Percentiles rank a stretch among this genome's conserved stretches.
Evolutionary conservation across 2,113 vertebrate species (phyloP).

Genomic region (Ginglymostoma cirratum): DNA sequence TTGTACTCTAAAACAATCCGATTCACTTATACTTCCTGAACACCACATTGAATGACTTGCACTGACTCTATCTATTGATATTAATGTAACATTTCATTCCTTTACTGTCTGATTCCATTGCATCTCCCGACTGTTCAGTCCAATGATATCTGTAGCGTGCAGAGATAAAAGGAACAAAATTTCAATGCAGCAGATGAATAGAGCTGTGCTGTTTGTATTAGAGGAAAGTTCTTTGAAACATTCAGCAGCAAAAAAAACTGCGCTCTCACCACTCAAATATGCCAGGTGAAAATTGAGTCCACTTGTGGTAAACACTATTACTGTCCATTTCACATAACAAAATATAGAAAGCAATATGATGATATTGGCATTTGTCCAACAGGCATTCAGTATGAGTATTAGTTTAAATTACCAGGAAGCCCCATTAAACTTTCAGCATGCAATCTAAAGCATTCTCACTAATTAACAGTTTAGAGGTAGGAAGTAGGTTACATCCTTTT

Average conservation of each 20-base stretch:
- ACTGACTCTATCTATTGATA: constrained; percentile 14
- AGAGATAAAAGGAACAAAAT: neutral
- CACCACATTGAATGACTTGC: constrained; percentile 13
- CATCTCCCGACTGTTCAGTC: neutral
- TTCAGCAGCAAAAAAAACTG: neutral
- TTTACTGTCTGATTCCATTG: neutral
- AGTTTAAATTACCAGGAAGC: constrained; percentile 2
- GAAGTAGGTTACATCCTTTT: neutral
- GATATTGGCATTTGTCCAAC: neutral
- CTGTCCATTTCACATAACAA: neutral
- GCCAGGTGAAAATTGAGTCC: neutral
- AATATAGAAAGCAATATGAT: neutral
- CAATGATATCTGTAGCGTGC: neutral
- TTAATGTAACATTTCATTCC: neutral
- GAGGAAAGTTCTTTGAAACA: neutral
- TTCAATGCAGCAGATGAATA: neutral
- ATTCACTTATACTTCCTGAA: neutral
- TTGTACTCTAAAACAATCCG: neutral
- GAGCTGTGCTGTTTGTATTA: neutral
- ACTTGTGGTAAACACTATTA: neutral
- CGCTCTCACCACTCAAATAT: neutral
- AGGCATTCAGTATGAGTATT: neutral
- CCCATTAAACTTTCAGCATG: neutral
- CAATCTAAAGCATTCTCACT: neutral
- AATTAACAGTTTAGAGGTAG: constrained; percentile 25